Evolutionary conservation across 92 coral and sea anemone genomes (phyloP), one percentile per base, ranked within the genome.

Genomic region (Montipora capitata): DNA sequence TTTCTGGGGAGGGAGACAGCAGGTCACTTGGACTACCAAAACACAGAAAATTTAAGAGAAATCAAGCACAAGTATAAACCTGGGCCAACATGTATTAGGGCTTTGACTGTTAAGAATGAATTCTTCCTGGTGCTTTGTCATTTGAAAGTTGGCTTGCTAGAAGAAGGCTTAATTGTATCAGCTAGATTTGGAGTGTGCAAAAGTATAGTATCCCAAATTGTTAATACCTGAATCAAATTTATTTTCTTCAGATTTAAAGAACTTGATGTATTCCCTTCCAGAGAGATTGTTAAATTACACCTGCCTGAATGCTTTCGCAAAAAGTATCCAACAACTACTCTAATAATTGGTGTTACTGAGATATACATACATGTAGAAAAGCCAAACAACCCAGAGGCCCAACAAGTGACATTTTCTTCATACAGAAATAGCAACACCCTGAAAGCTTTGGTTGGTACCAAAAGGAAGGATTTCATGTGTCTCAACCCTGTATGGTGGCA

Each of bases 1-100:
- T 82, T 92, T 74, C 87, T 88, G 64, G 95, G 93, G 0, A 79
- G 95, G 57, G 95, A 92, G 48, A 62, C 95, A 18, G 87, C 84
- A 15, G 44, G 88, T 1, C 42, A 80, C 45, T 72, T 92, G 72
- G 65, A 86, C 72, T 86, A 91, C 71, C 76, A 38, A 16, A 91
- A 89, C 72, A 48, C 56, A 1, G 76, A 89, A 4, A 83, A 40
- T 49, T 74, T 67, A 49, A 27, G 38, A 17, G 18, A 71, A 4
- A 67, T 45, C 40, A 51, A 86, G 35, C 43, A 52, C 63, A 82
- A 74, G 16, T 68, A 68, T 40, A 83, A 59, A 68, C 89, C 93
- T 58, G 89, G 91, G 52, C n/a, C n/a, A n/a, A n/a, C n/a, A n/a
- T 89, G 82, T 14, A 82, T 52, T 76, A 91, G 94, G 82, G 72